Evolutionary conservation across 2,888 invertebrate species (phyloP).

Genomic region (Cephus spinipes): DNA sequence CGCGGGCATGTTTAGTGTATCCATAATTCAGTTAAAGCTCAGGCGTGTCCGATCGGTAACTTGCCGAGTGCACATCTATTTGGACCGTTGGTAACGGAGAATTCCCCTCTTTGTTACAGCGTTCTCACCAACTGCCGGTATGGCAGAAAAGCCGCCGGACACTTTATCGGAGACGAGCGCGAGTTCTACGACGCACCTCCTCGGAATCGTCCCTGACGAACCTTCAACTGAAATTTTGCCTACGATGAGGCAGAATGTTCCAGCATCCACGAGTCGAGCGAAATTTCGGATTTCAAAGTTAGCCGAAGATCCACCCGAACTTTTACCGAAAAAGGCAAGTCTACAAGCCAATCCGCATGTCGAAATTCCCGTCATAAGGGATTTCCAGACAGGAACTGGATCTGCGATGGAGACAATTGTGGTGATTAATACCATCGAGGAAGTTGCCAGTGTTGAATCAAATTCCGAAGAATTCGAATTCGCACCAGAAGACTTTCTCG

Average conservation of each 20-base stretch:
- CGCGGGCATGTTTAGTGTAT: too few relatives aligned
- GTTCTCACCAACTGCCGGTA: conserved; percentile 10
- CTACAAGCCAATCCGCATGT: background rate
- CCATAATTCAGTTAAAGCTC: background rate
- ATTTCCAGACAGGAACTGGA: background rate
- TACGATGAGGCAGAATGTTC: background rate
- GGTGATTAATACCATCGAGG: background rate
- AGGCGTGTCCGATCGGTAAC: background rate
- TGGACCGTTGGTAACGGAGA: background rate
- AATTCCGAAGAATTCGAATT: background rate
- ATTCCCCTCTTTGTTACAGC: background rate
- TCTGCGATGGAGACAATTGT: background rate
- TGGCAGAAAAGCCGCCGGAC: conserved; percentile 15
- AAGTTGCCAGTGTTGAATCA: background rate
- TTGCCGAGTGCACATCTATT: background rate
- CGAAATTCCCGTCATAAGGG: background rate
- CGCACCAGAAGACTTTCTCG: background rate
- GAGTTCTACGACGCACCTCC: conserved; percentile 3
- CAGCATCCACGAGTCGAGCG: background rate
- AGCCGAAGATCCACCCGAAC: background rate
- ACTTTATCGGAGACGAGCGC: conserved; percentile 7
- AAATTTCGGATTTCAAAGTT: background rate
- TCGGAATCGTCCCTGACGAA: background rate
- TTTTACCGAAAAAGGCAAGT: background rate
- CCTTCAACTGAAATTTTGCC: background rate